These are phyloP conservation scores for Pachypeltis micranthus DNA, from an alignment of 1,140 invertebrate species.

Conservation along the genomic window DNA sequence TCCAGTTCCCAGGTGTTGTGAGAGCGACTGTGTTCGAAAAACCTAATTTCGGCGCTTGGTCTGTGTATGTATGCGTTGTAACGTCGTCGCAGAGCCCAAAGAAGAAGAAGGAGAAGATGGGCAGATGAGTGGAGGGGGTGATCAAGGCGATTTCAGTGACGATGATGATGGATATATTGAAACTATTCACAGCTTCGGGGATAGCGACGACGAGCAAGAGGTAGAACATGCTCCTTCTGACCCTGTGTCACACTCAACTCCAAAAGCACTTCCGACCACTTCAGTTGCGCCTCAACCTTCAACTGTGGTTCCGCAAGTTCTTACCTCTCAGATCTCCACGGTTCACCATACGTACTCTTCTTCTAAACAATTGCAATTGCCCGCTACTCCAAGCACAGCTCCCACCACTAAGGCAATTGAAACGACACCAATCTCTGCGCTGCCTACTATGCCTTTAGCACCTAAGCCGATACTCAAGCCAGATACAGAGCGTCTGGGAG, in stretches of 20 bases:
- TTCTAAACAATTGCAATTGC: too few species aligned
- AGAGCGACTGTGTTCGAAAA: too few species aligned
- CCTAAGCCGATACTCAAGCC: too few species aligned
- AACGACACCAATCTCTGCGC: constrained; percentile 24
- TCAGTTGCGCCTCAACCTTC: not conserved
- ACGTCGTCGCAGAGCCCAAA: not conserved
- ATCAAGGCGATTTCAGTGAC: constrained; percentile 5
- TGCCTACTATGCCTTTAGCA: too few species aligned
- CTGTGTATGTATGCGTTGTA: too few species aligned
- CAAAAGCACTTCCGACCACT: constrained; percentile 29
- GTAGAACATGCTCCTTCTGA: too few species aligned
- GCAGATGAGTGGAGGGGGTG: not conserved
- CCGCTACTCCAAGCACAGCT: too few species aligned
- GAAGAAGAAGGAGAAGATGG: not conserved
- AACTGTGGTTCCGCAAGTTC: constrained; percentile 20
- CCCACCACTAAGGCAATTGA: constrained; percentile 2
- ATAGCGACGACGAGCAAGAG: constrained; percentile 15
- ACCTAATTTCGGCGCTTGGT: too few species aligned
- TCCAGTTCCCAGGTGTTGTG: not conserved
- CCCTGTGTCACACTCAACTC: not conserved
- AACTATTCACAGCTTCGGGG: constrained; percentile 16
- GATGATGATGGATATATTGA: constrained; percentile 20
- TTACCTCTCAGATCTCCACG: too few species aligned
- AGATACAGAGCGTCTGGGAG: too few species aligned
- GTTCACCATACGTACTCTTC: too few species aligned